These are phyloP conservation scores for Eulemur macaco DNA, from an alignment of 2,113 vertebrate species.

Conservation along the genomic window DNA sequence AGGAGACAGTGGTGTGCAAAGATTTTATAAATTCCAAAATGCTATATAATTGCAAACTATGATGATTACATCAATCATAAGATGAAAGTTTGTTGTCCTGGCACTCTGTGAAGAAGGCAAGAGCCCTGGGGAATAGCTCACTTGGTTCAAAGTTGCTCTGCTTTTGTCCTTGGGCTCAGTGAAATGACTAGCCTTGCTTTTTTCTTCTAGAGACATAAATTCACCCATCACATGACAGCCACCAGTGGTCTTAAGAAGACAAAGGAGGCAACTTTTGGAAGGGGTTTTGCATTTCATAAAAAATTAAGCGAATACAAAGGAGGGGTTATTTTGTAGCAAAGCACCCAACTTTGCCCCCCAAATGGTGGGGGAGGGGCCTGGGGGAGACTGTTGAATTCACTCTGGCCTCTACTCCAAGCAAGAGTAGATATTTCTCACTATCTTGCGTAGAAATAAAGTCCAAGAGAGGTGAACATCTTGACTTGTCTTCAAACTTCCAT, in stretches of 20 bases:
- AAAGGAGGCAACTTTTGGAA: background rate
- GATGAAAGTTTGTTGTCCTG: background rate
- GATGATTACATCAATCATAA: background rate
- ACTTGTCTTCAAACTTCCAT: conserved; percentile 14
- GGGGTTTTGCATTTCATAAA: background rate
- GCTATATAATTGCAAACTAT: background rate
- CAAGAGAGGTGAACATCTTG: background rate
- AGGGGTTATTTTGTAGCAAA: background rate
- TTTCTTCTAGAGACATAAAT: background rate
- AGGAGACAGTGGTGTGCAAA: background rate
- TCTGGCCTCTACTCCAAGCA: background rate
- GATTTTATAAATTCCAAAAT: background rate
- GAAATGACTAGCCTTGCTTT: background rate
- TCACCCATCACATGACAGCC: background rate
- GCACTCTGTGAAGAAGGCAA: background rate
- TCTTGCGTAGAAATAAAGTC: background rate
- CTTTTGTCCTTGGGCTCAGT: background rate
- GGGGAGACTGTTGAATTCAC: background rate
- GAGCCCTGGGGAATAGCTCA: background rate
- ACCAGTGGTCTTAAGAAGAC: background rate
- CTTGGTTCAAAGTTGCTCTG: background rate
- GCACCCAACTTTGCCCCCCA: background rate
- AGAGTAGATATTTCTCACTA: background rate
- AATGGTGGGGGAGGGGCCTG: background rate
- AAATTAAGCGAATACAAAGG: background rate